Percentiles rank a stretch among this genome's conserved stretches.
Conservation (phyloP, 92 coral and sea anemone genomes). For the Epizoanthus ramosus region DNA sequence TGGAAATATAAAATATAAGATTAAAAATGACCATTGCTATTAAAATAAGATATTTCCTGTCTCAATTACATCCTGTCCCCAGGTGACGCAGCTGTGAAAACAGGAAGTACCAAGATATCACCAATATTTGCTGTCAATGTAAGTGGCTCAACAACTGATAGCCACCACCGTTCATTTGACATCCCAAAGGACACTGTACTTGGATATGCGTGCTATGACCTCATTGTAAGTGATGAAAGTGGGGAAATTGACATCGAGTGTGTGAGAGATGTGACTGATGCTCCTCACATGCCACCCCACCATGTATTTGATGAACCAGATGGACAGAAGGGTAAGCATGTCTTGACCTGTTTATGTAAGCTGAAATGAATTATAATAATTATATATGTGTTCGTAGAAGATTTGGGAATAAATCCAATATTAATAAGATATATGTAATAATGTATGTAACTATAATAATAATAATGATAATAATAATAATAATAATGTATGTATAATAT, state of each 20-base stretch:
- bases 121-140: constrained; percentile 63
- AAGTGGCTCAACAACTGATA: constrained; percentile 64
- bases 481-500: no score
- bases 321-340: constrained; percentile 60
- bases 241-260: constrained; percentile 73
- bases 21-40: neutral
- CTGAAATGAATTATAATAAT: no score
- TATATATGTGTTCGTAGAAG: no score
- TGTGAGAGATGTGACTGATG: constrained; percentile 72
- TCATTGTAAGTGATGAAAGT: constrained; percentile 54
- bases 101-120: constrained; percentile 36
- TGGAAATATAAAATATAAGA: neutral
- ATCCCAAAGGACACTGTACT: constrained; percentile 84
- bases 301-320: constrained; percentile 71
- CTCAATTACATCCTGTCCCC: neutral
- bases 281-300: constrained; percentile 30
- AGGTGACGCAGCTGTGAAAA: constrained; percentile 70
- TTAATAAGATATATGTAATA: no score
- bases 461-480: no score
- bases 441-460: no score
- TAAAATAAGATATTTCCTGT: neutral
- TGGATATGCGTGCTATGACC: constrained; percentile 81
- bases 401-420: no score
- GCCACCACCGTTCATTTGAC: constrained; percentile 81
- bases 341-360: neutral